Evolutionary conservation across 2,797 vertebrate genomes (phyloP), one percentile per base, ranked within the genome.

Genomic region (Enteromius anoplus): DNA sequence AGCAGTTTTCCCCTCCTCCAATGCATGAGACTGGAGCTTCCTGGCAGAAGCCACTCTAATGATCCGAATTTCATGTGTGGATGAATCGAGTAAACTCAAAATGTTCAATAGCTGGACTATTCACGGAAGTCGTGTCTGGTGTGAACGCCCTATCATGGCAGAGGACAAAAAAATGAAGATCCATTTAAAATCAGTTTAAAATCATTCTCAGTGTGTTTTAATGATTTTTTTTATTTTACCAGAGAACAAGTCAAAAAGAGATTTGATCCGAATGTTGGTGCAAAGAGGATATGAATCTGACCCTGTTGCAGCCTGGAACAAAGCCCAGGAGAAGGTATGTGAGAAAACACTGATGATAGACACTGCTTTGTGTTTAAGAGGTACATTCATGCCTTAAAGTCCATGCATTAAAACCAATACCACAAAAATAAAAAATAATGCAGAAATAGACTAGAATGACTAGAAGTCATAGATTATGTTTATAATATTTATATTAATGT

Each of bases 191-290:
- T 51, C 15, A 0, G 15, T 51, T 49, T 15, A 49, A 49, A 49
- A 15, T 14, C 12, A 47, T 15, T 14, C 29, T 64, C 81, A 42
- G 8, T 42, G 23, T 62, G 14, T 77, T 19, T 82, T 5, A 85
- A 23, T 5, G 15, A 3, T 64, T 49, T 45, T 49, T n/a, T 3
- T 65, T 32, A 9, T 9, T 69, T 60, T 80, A 85, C 79, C 92
- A 99, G 98, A 99, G 90, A 99, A 99, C 92, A 99, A 98, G 93
- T 95, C 96, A 70, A 99, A 98, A 91, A 95, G 95, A 79, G 98
- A 99, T 80, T 94, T 99, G 90, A 96, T 98, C 93, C 95, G 97
- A 88, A 96, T 99, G 97, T 91, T 99, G 91, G 93, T 98, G 78
- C 97, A 98, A 94, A 97, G 96, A 92, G 98, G 98, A 84, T 99